These are phyloP conservation scores for Drosophila cognata DNA, from an alignment of 2,888 invertebrate genomes.

Conservation along the genomic window DNA sequence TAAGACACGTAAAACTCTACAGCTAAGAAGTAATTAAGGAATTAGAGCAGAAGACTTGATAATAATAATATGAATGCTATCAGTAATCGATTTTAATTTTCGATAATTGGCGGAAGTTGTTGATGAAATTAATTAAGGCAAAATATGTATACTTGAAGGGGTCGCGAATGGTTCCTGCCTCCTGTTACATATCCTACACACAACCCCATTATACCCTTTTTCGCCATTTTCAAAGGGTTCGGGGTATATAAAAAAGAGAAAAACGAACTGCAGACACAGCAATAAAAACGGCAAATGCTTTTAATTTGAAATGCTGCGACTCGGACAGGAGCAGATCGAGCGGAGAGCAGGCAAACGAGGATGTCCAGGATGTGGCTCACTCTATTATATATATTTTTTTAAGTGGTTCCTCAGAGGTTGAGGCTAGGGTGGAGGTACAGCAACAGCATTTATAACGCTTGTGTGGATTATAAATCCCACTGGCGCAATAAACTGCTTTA, in stretches of 20 bases:
- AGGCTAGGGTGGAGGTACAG: background rate
- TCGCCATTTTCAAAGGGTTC: background rate
- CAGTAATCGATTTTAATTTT: background rate
- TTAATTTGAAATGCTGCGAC: conserved; percentile 76
- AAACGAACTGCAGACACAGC: conserved; percentile 69
- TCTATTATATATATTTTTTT: conserved; percentile 24
- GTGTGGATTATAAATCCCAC: conserved; percentile 79
- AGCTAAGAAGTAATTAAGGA: background rate
- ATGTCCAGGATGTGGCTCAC: conserved; percentile 27
- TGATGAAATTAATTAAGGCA: background rate
- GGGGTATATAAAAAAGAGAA: conserved; percentile 2
- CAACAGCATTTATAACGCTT: conserved; percentile 72
- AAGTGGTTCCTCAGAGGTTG: conserved; percentile 46
- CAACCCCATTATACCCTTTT: background rate
- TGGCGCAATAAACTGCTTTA: conserved; percentile 79
- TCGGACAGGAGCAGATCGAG: conserved; percentile 28
- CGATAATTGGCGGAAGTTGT: background rate
- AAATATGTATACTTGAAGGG: background rate
- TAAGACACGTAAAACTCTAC: too few species aligned
- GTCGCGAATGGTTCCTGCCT: background rate
- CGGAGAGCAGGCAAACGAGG: conserved; percentile 12
- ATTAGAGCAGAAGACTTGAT: background rate
- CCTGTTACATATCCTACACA: background rate
- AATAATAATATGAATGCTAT: background rate
- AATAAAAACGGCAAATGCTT: conserved; percentile 78